These are phyloP conservation scores for Heliconius himera DNA, from an alignment of 1,140 invertebrate species.

Conservation along the genomic window DNA sequence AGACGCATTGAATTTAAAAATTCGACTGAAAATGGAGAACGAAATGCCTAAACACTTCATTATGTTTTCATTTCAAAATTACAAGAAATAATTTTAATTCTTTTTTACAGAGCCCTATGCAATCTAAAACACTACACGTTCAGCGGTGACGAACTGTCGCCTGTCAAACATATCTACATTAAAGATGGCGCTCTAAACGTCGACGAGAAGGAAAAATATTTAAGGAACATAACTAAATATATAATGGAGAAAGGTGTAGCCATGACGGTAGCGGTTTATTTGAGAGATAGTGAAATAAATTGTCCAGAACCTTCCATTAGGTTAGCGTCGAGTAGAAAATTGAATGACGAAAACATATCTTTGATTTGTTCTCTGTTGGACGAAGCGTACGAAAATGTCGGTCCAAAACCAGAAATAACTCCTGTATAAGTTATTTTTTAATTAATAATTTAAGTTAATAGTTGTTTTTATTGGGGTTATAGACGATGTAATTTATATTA, in stretches of 20 bases:
- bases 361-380: constrained; percentile 69
- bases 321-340: constrained; percentile 83
- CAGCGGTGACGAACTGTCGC: constrained; percentile 84
- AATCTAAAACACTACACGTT: constrained; percentile 82
- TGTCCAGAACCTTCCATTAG: constrained; percentile 85
- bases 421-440: not conserved
- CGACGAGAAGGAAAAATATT: constrained; percentile 80
- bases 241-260: constrained; percentile 84
- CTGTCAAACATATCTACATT: constrained; percentile 91
- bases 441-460: not conserved
- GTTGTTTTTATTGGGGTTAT: no score
- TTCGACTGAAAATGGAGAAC: no score
- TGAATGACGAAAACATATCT: constrained; percentile 82
- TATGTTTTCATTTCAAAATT: not conserved
- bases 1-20: no score
- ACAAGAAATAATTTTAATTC: not conserved
- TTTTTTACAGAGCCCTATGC: constrained; percentile 68
- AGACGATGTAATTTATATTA: no score
- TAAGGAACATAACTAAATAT: constrained; percentile 84
- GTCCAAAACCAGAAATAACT: constrained; percentile 45
- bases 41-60: no score
- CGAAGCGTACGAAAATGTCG: constrained; percentile 70
- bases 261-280: constrained; percentile 84
- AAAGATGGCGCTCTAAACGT: constrained; percentile 75
- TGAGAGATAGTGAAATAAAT: constrained; percentile 83